Evolutionary conservation across 1,140 invertebrate species (phyloP).

Genomic region (Drosophila virilis): DNA sequence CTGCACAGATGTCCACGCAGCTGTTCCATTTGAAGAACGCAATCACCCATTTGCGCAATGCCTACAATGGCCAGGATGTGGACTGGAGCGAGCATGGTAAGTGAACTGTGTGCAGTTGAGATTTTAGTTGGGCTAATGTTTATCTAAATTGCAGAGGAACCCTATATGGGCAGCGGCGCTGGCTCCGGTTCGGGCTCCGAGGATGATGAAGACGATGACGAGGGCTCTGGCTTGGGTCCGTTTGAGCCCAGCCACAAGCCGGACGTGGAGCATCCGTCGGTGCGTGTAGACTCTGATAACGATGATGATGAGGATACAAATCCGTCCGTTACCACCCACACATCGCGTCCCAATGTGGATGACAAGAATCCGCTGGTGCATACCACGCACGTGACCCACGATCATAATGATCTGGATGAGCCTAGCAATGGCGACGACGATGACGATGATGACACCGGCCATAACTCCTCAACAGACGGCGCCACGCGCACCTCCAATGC

Average conservation of each 20-base stretch:
- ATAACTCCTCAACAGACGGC: conserved; percentile 37
- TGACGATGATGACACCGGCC: conserved; percentile 37
- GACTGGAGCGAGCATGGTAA: conserved; percentile 91
- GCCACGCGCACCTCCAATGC: conserved; percentile 52
- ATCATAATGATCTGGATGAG: conserved; percentile 63
- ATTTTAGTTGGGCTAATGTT: neutral
- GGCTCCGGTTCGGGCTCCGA: conserved; percentile 86
- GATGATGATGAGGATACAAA: conserved; percentile 72
- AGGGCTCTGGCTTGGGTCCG: conserved; percentile 85
- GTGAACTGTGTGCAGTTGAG: conserved; percentile 2
- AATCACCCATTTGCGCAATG: conserved; percentile 92
- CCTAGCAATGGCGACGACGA: conserved; percentile 40
- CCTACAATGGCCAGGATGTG: conserved; percentile 95
- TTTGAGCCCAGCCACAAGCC: conserved; percentile 76
- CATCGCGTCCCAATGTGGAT: conserved; percentile 62
- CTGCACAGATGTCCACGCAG: conserved; percentile 88
- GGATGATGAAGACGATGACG: conserved; percentile 84
- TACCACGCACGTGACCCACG: conserved; percentile 56
- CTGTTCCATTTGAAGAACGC: conserved; percentile 91
- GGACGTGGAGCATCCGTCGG: conserved; percentile 73
- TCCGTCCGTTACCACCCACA: conserved; percentile 55
- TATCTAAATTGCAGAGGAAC: conserved; percentile 84
- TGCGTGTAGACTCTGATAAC: conserved; percentile 60
- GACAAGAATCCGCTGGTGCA: conserved; percentile 65
- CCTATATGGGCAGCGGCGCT: conserved; percentile 86